Conservation (phyloP, 2,888 invertebrate genomes). For the Hydraecia micacea region DNA sequence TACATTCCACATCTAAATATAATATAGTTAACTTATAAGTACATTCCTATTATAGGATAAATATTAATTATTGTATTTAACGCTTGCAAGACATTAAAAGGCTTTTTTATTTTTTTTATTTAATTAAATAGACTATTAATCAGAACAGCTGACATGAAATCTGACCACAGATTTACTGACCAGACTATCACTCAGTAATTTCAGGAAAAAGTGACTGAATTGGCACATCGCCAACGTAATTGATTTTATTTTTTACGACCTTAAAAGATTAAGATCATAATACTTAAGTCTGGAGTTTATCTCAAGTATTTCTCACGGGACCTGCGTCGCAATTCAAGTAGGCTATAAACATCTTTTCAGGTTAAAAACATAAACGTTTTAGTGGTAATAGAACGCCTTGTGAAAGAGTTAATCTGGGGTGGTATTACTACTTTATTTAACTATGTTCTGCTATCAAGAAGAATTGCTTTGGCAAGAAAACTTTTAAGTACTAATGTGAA, state of each 20-base stretch:
- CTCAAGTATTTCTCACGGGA: neutral
- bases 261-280: conserved; percentile 1
- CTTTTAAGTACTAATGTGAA: neutral
- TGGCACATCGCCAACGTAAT: neutral
- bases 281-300: neutral
- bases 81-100: too few species aligned
- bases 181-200: neutral
- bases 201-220: neutral
- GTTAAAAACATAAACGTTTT: conserved; percentile 18
- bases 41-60: too few species aligned
- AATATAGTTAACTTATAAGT: too few species aligned
- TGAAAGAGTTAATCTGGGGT: conserved; percentile 12
- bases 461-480: conserved; percentile 1
- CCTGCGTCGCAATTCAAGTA: conserved; percentile 11
- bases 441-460: neutral
- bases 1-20: too few species aligned
- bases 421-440: neutral
- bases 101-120: too few species aligned
- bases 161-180: neutral
- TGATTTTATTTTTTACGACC: conserved; percentile 31
- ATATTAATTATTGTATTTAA: too few species aligned
- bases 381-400: neutral
- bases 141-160: neutral
- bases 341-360: conserved; percentile 17
- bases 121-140: too few species aligned